Base-by-base conservation (phyloP, 1,140 invertebrate species). In the Cecropterus lyciades region DNA sequence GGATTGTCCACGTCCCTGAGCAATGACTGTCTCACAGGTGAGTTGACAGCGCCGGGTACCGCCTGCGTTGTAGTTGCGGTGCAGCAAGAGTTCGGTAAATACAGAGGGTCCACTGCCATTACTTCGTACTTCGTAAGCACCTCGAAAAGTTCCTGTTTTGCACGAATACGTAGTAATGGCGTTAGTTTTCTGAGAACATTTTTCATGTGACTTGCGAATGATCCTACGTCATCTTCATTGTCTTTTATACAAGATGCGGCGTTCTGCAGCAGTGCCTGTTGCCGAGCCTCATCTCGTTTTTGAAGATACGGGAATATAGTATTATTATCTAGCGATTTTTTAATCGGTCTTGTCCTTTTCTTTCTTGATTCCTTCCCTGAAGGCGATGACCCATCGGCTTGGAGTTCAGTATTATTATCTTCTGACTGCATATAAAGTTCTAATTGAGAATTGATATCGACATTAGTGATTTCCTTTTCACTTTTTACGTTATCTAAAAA, bases 111-210 rank as follows among this genome's bases (percentile, higher is more conserved):
- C 0, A 62, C 59, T 3, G 59, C 59, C 46, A 62, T 62, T 46
- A 62, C 59, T 17, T 62, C 59, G 33, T 62, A 62, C 46, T 62
- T 62, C 15, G 59, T 62, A 1, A 62, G 30, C 46, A 62, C 60
- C 37, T 63, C 60, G 37, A 63, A 63, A 3, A 63, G 13, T 30
- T 63, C 60, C 48, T 63, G 60, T 17, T 63, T 63, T 16, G 48
- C 60, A 0, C 60, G 48, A 27, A 52, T 63, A 9, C 60, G 60
- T 10, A 63, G 37, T 0, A 63, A 46, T 9, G 49, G 60, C 17
- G 60, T 64, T n/a, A 64, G 37, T 27, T 63, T 63, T 1, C 59
- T 17, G 17, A 63, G 17, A 15, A 63, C 59, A 27, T 63, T 63
- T 24, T 63, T 63, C 48, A 63, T 63, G 17, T 63, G 59, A 17